Percentiles rank a stretch among this genome's conserved stretches.
phyloP scores from a whole-genome alignment of 2,797 vertebrate genomes.

The Catamblyrhynchus diadema region DNA sequence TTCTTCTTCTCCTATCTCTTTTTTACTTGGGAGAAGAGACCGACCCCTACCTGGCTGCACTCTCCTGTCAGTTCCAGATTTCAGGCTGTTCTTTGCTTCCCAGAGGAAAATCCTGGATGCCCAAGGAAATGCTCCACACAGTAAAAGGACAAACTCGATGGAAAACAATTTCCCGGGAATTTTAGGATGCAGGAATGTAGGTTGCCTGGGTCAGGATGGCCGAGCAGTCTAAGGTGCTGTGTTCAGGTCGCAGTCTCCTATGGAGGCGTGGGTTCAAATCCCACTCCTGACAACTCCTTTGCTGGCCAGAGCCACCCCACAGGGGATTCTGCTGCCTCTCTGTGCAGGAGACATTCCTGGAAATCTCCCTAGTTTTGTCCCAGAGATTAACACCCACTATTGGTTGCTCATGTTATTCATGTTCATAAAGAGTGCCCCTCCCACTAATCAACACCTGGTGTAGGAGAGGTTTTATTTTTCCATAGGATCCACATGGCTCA shows the following conservation, averaged over 20 bases:
- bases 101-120: background rate
- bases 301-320: background rate
- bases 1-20: background rate
- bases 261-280: constrained; percentile 80
- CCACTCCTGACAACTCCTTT: constrained; percentile 67
- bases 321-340: background rate
- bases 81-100: background rate
- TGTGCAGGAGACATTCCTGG: accelerated
- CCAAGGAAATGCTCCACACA: background rate
- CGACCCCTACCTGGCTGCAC: accelerated
- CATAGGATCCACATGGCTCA: too few species aligned
- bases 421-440: too few species aligned
- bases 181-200: accelerated
- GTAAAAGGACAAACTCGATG: accelerated
- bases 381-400: accelerated
- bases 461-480: background rate
- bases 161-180: background rate
- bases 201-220: constrained; percentile 67
- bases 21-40: background rate
- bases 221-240: constrained; percentile 81
- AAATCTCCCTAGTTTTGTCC: background rate
- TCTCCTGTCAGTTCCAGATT: accelerated
- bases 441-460: accelerated
- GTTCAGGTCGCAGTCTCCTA: constrained; percentile 77
- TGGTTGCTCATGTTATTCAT: too few species aligned